Base-by-base conservation (phyloP, 1,140 invertebrate genomes). In the Sitodiplosis mosellana region DNA sequence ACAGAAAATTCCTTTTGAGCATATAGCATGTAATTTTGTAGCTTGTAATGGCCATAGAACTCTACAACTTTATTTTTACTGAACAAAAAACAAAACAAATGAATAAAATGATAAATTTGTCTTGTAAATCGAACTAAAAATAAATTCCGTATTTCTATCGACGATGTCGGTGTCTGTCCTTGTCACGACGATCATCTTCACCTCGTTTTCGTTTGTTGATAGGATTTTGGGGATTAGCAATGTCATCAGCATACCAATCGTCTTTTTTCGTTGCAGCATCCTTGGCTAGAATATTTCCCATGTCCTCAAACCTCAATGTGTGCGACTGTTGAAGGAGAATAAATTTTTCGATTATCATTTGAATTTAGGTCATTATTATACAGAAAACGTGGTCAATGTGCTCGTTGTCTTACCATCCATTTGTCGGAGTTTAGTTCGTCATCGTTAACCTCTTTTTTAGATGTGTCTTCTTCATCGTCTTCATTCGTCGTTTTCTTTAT, bases 181-280 rank as follows among this genome's bases (percentile, higher is more conserved):
- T 40, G 18, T 40, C 38, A 12, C 18, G 11, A 4, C 18, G 14
- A 3, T 7, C 14, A n/a, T 33, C 53, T 59, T 73, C 75, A 5
- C 73, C 87, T 50, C 92, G 69, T 60, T 90, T 77, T 46, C 92
- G 71, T 69, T 94, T 89, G 54, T 89, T 96, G 1, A 98, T 64
- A 0, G 88, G 85, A 73, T 97, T 96, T 54, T 93, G 70, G 0
- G 95, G 94, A 70, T 97, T 92, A 58, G 83, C 84, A 49, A 95
- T 89, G 58, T 95, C 89, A 27, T 27, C 27, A 5, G 27, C 27
- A 63, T 93, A 98, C 86, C 93, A 92, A 61, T 97, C 91, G 55
- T 90, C 83, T 48, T 80, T 75, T 61, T 90, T 91, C 4, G 80
- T 86, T 55, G 88, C 96, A 0, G 94, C 94, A 73, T 99, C 95